Conservation (phyloP, 2,113 vertebrate genomes). For the Phaethon lepturus region DNA sequence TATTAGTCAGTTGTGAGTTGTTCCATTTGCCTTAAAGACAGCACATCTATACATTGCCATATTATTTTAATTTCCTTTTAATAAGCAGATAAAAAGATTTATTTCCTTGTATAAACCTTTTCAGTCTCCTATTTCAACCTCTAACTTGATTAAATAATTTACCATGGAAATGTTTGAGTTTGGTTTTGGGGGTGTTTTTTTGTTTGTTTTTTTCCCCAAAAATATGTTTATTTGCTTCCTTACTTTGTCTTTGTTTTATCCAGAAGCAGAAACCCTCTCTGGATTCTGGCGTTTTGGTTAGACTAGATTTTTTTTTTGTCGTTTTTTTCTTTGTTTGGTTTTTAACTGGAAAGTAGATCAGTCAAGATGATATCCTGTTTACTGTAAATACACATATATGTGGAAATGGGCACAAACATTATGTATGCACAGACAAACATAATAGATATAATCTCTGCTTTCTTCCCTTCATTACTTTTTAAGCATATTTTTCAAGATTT, state of each 20-base stretch:
- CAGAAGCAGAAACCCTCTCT: not conserved
- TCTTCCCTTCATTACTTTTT: not conserved
- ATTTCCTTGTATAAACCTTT: not conserved
- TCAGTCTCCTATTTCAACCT: not conserved
- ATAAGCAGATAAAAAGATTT: not conserved
- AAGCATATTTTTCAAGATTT: not conserved
- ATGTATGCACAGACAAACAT: not conserved
- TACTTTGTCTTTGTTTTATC: not conserved
- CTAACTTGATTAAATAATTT: not conserved
- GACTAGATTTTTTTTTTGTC: not conserved
- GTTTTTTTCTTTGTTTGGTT: not conserved
- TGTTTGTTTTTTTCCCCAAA: not conserved
- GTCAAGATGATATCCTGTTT: not conserved
- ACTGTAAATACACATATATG: not conserved
- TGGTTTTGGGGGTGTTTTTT: not conserved
- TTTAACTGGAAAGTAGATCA: not conserved
- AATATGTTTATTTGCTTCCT: slow-evolving; percentile 20
- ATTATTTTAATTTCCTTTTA: slow-evolving; percentile 39
- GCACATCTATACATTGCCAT: not conserved
- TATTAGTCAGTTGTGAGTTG: not conserved
- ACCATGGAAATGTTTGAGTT: not conserved
- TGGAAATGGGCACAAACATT: not conserved
- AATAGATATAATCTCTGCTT: not conserved
- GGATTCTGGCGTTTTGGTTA: not conserved
- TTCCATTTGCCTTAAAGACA: not conserved